Evolutionary conservation across 2,797 vertebrate species (phyloP).

Genomic region (Rhinophrynus dorsalis): DNA sequence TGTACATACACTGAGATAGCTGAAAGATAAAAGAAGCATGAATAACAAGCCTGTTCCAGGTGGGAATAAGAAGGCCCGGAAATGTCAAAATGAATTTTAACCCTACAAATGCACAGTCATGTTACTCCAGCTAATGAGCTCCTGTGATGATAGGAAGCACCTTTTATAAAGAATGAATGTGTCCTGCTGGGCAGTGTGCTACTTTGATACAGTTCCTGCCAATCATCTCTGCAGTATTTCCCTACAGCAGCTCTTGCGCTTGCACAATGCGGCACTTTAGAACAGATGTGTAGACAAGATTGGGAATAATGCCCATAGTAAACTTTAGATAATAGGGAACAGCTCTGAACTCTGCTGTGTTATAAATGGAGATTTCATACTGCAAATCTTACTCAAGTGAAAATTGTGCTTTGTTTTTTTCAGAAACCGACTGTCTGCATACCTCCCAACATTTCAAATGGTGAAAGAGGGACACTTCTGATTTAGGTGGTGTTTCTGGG

Average conservation of each 20-base stretch:
- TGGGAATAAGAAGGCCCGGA: no score
- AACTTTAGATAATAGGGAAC: background rate
- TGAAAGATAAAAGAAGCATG: no score
- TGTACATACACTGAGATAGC: conserved; percentile 8
- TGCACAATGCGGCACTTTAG: background rate
- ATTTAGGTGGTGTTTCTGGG: no score
- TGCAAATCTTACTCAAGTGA: no score
- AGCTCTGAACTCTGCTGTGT: background rate
- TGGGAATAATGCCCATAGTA: background rate
- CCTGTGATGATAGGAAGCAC: conserved; percentile 29
- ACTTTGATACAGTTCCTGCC: conserved; percentile 6
- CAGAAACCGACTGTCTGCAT: no score
- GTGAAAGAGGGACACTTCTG: no score
- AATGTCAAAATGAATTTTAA: no score
- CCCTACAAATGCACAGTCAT: conserved; percentile 33
- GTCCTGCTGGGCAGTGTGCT: conserved; percentile 38
- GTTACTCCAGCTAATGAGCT: conserved; percentile 51
- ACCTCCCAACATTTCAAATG: no score
- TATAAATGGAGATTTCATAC: no score
- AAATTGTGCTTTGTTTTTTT: no score
- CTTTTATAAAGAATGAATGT: conserved; percentile 39
- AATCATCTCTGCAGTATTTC: background rate
- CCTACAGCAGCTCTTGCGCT: background rate
- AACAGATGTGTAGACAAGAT: background rate
- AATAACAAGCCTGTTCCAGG: no score